Percentiles rank a stretch among this genome's conserved stretches.
phyloP scores from a whole-genome alignment of 1,140 invertebrate genomes.

The Orius laevigatus region DNA sequence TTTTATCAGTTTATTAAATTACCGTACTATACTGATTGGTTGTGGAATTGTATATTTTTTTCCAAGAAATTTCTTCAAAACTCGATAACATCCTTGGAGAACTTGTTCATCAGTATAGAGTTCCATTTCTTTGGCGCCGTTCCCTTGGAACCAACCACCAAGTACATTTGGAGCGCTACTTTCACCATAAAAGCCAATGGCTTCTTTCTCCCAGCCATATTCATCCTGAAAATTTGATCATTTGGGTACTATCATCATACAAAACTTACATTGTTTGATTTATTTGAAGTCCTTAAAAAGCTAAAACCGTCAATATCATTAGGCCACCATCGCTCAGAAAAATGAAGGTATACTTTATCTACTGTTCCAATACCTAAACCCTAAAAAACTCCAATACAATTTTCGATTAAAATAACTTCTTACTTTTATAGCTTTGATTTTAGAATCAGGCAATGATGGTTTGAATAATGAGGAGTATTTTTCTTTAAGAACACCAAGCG shows the following conservation, averaged over 20 bases:
- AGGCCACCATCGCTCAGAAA: conserved; percentile 43
- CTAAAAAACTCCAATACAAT: conserved; percentile 21
- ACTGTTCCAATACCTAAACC: conserved; percentile 49
- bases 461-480: conserved; percentile 34
- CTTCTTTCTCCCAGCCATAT: conserved; percentile 37
- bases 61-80: conserved; percentile 30
- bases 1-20: neutral
- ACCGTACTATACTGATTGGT: conserved; percentile 18
- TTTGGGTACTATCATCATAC: no score
- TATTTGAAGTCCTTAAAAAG: no score
- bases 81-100: conserved; percentile 27
- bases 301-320: conserved; percentile 29
- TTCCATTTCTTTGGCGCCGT: conserved; percentile 35
- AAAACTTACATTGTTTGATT: no score
- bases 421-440: conserved; percentile 40
- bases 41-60: conserved; percentile 20
- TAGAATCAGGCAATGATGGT: conserved; percentile 39
- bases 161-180: conserved; percentile 48
- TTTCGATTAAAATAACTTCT: neutral
- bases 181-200: conserved; percentile 48
- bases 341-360: conserved; percentile 61
- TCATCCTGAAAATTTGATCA: conserved; percentile 9
- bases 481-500: conserved; percentile 51
- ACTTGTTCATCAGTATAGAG: conserved; percentile 31
- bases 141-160: conserved; percentile 41